These are phyloP conservation scores for Agriotes lineatus DNA, from an alignment of 2,888 invertebrate species.

Conservation along the genomic window DNA sequence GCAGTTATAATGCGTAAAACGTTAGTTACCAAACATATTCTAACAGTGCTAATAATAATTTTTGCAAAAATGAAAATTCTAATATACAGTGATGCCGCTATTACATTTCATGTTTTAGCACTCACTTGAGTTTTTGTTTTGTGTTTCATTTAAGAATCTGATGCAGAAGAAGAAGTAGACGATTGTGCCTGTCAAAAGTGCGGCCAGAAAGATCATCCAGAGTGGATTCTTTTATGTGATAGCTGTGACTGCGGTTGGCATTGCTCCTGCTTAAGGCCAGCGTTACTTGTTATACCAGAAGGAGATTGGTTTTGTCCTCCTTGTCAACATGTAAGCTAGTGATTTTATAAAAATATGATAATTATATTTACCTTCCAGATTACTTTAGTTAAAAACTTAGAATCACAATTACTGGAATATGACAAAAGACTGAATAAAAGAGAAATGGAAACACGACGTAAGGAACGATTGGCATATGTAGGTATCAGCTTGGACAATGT, in stretches of 20 bases:
- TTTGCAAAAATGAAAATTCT: no score
- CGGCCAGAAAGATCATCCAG: constrained; percentile 92
- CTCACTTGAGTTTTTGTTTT: no score
- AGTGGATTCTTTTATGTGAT: constrained; percentile 97
- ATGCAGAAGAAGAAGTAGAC: constrained; percentile 63
- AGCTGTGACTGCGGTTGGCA: constrained; percentile 97
- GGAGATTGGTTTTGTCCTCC: constrained; percentile 99
- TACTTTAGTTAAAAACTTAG: constrained; percentile 78
- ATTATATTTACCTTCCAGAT: constrained; percentile 64
- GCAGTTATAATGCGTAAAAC: no score
- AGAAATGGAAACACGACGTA: constrained; percentile 75
- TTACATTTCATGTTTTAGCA: no score
- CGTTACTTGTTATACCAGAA: constrained; percentile 93
- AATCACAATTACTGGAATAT: constrained; percentile 80
- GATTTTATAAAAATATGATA: neutral
- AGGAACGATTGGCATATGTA: constrained; percentile 80
- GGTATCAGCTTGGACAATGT: constrained; percentile 82
- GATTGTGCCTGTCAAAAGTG: constrained; percentile 92
- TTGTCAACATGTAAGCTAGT: constrained; percentile 88
- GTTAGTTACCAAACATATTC: no score
- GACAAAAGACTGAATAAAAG: constrained; percentile 79
- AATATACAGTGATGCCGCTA: no score
- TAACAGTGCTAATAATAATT: no score
- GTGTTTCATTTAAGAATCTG: constrained; percentile 55
- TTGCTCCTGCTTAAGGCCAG: constrained; percentile 93